A percentile compares a stretch with the other conserved stretches of the same genome.
These are phyloP conservation scores for Heliconius sara DNA, from an alignment of 2,888 invertebrate species.

Conservation along the genomic window DNA sequence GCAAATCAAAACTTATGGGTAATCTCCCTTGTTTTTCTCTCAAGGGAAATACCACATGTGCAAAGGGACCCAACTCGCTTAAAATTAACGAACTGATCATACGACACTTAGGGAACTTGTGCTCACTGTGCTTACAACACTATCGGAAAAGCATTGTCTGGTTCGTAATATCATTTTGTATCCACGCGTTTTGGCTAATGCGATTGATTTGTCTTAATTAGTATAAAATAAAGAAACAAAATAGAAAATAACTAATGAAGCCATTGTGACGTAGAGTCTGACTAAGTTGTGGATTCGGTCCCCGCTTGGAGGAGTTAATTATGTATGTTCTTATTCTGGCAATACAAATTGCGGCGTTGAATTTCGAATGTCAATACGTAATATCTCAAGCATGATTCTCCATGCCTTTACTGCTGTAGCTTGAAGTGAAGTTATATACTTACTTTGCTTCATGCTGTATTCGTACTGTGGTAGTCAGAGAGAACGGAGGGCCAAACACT, in stretches of 20 bases:
- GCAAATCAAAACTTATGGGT: neutral
- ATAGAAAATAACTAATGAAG: neutral
- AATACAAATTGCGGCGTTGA: neutral
- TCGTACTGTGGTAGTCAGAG: too few species aligned
- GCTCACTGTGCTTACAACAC: slow-evolving; percentile 24
- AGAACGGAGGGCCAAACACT: too few species aligned
- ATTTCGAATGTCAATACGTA: neutral
- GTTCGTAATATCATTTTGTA: slow-evolving; percentile 36
- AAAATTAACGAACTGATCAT: slow-evolving; percentile 35
- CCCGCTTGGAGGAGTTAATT: neutral
- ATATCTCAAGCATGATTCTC: too few species aligned
- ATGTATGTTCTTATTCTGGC: neutral
- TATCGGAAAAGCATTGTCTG: slow-evolving; percentile 39
- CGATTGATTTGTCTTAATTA: neutral
- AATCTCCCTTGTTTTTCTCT: neutral
- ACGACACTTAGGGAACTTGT: slow-evolving; percentile 32
- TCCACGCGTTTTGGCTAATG: slow-evolving; percentile 22
- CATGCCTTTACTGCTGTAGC: too few species aligned
- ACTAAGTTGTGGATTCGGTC: neutral
- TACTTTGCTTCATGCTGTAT: too few species aligned
- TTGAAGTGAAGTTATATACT: too few species aligned
- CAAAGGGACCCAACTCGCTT: slow-evolving; percentile 17
- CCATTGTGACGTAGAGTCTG: neutral
- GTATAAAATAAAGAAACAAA: neutral
- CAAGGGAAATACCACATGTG: slow-evolving; percentile 5